These are phyloP conservation scores for Triops longicaudatus DNA, from an alignment of 1,140 invertebrate genomes.

Conservation along the genomic window DNA sequence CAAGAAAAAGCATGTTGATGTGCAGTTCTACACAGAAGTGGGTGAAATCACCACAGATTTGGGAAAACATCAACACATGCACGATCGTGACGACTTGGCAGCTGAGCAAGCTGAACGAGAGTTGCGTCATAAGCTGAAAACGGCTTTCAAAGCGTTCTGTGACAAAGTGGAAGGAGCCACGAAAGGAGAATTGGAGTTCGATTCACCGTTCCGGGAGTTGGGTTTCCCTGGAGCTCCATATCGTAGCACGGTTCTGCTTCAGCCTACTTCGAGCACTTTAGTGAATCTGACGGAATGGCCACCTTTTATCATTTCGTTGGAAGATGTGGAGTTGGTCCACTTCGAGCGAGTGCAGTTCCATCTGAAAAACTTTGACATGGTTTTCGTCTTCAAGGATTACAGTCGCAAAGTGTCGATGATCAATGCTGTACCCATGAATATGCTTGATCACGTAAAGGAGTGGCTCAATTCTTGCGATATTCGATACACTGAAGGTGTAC, in stretches of 20 bases:
- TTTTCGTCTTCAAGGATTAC: conserved; percentile 99
- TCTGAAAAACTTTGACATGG: conserved; percentile 99
- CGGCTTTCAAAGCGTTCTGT: conserved; percentile 96
- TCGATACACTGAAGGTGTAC: conserved; percentile 94
- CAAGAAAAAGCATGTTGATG: conserved; percentile 98
- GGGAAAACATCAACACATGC: conserved; percentile 99
- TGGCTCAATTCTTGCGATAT: conserved; percentile 98
- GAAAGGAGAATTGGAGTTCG: conserved; percentile 96
- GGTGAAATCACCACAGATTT: conserved; percentile 99
- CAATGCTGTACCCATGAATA: conserved; percentile 96
- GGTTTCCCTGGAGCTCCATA: conserved; percentile 97
- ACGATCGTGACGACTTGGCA: conserved; percentile 95
- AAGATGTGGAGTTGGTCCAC: conserved; percentile 95
- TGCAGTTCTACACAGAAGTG: conserved; percentile 99
- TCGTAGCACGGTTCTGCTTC: conserved; percentile 88
- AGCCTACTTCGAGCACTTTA: conserved; percentile 92
- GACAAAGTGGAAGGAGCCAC: conserved; percentile 93
- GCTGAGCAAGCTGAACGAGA: conserved; percentile 98
- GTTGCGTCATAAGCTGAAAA: conserved; percentile 89
- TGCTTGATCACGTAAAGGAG: conserved; percentile 98
- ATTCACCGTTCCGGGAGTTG: conserved; percentile 93
- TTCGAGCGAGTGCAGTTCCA: conserved; percentile 99
- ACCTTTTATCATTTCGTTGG: conserved; percentile 94
- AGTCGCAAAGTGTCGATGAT: conserved; percentile 88
- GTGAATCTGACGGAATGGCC: conserved; percentile 99